These are phyloP conservation scores for Podarcis raffonei DNA, from an alignment of 2,113 vertebrate genomes.

Conservation along the genomic window DNA sequence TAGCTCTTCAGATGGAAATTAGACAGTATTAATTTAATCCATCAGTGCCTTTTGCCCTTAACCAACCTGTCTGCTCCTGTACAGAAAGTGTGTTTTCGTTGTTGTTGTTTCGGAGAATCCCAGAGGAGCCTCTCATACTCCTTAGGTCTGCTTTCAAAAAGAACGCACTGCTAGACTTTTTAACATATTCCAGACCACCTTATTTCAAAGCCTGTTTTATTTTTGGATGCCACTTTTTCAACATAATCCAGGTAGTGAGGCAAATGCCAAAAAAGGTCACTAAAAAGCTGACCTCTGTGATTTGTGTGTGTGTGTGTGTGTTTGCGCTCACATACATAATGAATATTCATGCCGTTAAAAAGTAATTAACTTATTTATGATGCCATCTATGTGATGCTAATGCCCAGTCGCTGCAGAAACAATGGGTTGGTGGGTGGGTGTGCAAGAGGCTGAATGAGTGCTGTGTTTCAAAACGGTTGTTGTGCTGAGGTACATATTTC, in stretches of 20 bases:
- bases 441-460: conserved; percentile 65
- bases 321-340: not conserved
- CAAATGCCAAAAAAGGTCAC: not conserved
- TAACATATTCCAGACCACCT: not conserved
- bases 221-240: too few species aligned
- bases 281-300: conserved; percentile 3
- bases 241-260: not conserved
- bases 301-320: not conserved
- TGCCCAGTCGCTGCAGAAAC: conserved; percentile 43
- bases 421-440: conserved; percentile 44
- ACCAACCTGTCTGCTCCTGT: not conserved
- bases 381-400: conserved; percentile 29
- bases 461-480: conserved; percentile 77
- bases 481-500: conserved; percentile 80
- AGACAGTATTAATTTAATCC: not conserved
- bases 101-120: not conserved
- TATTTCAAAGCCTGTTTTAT: conserved; percentile 30
- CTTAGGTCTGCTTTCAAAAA: not conserved
- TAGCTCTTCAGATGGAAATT: not conserved
- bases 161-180: not conserved
- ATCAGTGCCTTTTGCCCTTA: not conserved
- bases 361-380: conserved; percentile 42
- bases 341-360: conserved; percentile 30
- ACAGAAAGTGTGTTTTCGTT: too few species aligned
- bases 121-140: not conserved